A percentile compares a stretch with the other conserved stretches of the same genome.
Conservation (phyloP, 2,113 vertebrate genomes). For the Arothron firmamentum region DNA sequence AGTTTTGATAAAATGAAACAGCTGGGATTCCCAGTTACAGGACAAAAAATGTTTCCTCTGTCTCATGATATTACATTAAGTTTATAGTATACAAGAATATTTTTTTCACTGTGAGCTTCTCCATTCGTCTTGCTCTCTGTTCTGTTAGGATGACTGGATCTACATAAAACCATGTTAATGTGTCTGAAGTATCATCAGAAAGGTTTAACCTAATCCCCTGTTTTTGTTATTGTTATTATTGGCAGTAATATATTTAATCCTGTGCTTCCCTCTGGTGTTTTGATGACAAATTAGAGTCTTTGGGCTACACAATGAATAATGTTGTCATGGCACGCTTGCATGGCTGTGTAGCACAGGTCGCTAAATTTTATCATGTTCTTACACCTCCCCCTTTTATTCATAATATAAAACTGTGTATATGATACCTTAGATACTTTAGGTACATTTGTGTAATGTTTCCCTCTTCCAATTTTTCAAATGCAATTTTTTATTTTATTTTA, state of each 20-base stretch:
- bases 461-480: too few relatives aligned
- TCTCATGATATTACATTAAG: neutral
- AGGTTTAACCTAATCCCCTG: constrained; percentile 42
- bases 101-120: neutral
- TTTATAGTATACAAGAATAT: neutral
- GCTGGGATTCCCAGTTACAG: constrained; percentile 29
- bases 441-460: too few relatives aligned
- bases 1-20: constrained; percentile 46
- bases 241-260: constrained; percentile 52
- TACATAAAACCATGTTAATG: constrained; percentile 15
- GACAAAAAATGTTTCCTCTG: constrained; percentile 8
- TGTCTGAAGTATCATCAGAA: constrained; percentile 25
- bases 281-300: constrained; percentile 65
- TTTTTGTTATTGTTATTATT: constrained; percentile 25
- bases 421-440: too few relatives aligned
- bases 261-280: constrained; percentile 48
- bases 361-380: neutral
- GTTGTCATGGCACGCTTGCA: constrained; percentile 35
- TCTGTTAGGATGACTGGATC: constrained; percentile 10
- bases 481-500: too few relatives aligned
- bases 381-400: too few relatives aligned
- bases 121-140: constrained; percentile 3
- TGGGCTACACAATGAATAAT: constrained; percentile 59
- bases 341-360: too few relatives aligned
- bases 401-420: too few relatives aligned